Percentiles rank a stretch among this genome's conserved stretches.
Evolutionary conservation across 1,140 invertebrate genomes (phyloP).

Genomic region (Lordiphosa collinella): DNA sequence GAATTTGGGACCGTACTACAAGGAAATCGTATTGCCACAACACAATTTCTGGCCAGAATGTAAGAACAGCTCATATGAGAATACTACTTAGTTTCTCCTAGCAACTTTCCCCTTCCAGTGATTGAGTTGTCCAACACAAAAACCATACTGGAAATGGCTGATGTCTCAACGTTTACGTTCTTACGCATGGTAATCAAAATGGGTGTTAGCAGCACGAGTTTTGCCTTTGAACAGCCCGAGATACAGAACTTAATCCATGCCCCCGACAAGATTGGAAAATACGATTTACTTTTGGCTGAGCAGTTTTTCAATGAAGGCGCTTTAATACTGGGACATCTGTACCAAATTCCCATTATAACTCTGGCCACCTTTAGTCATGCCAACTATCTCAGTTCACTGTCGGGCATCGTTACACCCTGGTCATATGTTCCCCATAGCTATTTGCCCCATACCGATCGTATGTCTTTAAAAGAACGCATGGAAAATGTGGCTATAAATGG

Average conservation of each 20-base stretch:
- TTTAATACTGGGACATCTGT: constrained; percentile 73
- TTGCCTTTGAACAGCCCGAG: constrained; percentile 69
- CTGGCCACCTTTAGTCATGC: constrained; percentile 64
- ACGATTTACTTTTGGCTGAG: constrained; percentile 79
- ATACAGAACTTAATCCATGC: constrained; percentile 72
- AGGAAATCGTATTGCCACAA: constrained; percentile 48
- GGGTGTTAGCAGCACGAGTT: constrained; percentile 54
- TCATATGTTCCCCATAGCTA: constrained; percentile 71
- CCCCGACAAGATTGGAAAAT: constrained; percentile 64
- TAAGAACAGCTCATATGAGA: constrained; percentile 11
- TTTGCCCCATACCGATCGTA: constrained; percentile 54
- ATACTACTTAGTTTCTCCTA: not conserved
- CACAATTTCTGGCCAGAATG: constrained; percentile 48
- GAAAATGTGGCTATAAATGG: constrained; percentile 33
- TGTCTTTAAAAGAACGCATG: constrained; percentile 63
- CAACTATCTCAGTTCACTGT: constrained; percentile 63
- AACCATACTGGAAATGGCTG: constrained; percentile 42
- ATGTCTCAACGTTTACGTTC: constrained; percentile 20
- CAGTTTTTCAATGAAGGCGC: constrained; percentile 79
- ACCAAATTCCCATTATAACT: constrained; percentile 74
- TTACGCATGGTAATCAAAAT: constrained; percentile 7
- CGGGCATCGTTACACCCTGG: constrained; percentile 65
- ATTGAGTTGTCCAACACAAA: constrained; percentile 10
- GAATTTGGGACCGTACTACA: constrained; percentile 56
- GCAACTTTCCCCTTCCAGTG: constrained; percentile 6